Base-by-base conservation (phyloP, 2,113 vertebrate genomes). In the Symphodus melops region DNA sequence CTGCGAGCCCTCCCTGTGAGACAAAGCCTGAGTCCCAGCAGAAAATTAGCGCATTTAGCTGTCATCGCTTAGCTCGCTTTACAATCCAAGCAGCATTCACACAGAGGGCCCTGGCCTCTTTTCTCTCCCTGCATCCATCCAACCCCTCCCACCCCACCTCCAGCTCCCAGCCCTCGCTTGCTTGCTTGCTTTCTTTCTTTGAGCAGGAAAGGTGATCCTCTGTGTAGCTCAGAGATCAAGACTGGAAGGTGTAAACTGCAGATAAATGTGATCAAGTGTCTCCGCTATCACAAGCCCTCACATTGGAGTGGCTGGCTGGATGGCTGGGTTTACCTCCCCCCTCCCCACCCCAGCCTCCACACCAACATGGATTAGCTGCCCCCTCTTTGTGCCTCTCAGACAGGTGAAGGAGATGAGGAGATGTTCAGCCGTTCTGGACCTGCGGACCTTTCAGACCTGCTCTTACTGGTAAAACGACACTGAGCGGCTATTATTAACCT, bases 1-100 rank as follows among this genome's bases (percentile, higher is more conserved):
- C 89, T 88, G 21, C 49, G 52, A 91, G 92, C 94, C 94, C 96
- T 81, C 94, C 95, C 94, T 83, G 93, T 89, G 95, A 96, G 93
- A 95, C 95, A 95, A 96, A 95, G 94, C 90, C 92, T 74, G 85
- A 91, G 94, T 95, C 95, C 94, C 96, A 94, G 94, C 84, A 95
- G 96, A 97, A 99, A 98, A 99, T 98, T 97, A 98, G 95, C 95
- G 95, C 96, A 97, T 97, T 98, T 98, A 97, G 95, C 97, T 99
- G 96, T 99, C 97, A 98, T 95, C 97, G 94, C 96, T 93, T 91
- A 93, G 95, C 96, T 99, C 96, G 91, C 95, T 96, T 98, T 98
- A 97, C 97, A 97, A 94, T 94, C 95, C 92, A 88, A 91, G 88
- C 94, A 94, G 94, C 94, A 95, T 95, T 96, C 95, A 96, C 94